These are phyloP conservation scores for Coturnix japonica DNA, from an alignment of 2,113 vertebrate genomes.

Conservation along the genomic window DNA sequence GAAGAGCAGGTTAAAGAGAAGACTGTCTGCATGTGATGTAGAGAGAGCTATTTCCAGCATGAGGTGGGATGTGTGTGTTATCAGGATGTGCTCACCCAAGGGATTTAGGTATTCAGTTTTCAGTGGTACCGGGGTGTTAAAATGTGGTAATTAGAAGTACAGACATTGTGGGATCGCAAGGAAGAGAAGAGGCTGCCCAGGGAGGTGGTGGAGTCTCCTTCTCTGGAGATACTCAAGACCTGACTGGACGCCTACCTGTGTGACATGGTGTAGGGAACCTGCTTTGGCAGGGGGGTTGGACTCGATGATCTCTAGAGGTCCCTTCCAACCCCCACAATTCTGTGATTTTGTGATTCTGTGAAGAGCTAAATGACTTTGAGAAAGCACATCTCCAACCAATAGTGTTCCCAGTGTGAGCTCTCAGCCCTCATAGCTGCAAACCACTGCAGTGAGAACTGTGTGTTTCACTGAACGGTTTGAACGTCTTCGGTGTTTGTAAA, in stretches of 20 bases:
- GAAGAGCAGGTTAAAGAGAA: not conserved
- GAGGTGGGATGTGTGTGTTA: not conserved
- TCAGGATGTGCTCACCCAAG: not conserved
- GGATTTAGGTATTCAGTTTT: not conserved
- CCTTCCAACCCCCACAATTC: too few relatives aligned
- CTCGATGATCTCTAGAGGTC: too few relatives aligned
- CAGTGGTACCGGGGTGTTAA: not conserved
- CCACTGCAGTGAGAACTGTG: accelerated
- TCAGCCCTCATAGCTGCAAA: not conserved
- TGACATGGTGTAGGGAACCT: too few relatives aligned
- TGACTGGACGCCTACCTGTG: too few relatives aligned
- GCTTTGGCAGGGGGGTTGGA: too few relatives aligned
- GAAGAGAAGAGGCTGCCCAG: too few relatives aligned
- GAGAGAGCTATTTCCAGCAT: not conserved
- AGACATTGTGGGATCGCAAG: not conserved
- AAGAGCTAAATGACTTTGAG: not conserved
- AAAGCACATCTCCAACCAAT: not conserved
- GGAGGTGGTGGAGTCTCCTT: too few relatives aligned
- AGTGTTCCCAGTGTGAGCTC: accelerated
- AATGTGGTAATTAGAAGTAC: not conserved
- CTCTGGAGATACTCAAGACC: too few relatives aligned
- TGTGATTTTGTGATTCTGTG: too few relatives aligned
- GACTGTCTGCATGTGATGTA: accelerated
- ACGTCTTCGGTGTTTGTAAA: not conserved
- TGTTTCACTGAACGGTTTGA: not conserved